Base-by-base conservation (phyloP, 1,140 invertebrate genomes). In the Onthophagus taurus region DNA sequence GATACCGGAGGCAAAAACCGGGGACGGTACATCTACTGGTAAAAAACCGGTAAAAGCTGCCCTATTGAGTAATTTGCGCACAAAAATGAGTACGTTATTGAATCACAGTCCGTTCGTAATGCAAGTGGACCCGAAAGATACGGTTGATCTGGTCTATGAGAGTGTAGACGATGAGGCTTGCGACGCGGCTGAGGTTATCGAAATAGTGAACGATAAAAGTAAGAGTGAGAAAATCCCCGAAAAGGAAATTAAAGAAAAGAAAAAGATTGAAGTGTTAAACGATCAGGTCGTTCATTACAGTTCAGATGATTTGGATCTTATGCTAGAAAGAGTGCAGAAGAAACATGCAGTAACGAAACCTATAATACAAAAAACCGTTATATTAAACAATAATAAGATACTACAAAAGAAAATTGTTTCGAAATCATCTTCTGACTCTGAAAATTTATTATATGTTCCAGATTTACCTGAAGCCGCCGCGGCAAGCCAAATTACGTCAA, bases 31-130 rank as follows among this genome's bases (percentile, higher is more conserved):
- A n/a, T 7, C 6, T 33, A 6, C 6, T 36, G 19, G 8, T 36
- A 36, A 36, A 36, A 13, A 36, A 36, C 6, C 12, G 24, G n/a
- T n/a, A 26, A 26, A 26, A 26, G 24, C 7, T 7, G 24, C 24
- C 7, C 24, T 7, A n/a, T 7, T 26, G 24, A 26, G 24, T 7
- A 26, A 26, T 26, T 26, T 26, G 24, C 24, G n/a, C 7, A 26
- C 7, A 26, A 26, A 26, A 26, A 9, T 37, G 16, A 21, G 35
- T 11, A 37, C 35, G 20, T 13, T 37, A 12, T 12, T 37, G 14
- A 37, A 37, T 23, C 35, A 37, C 24, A 37, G 19, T n/a, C 35
- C 35, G 1, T 21, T 37, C 3, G 35, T 37, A 23, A 37, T 37
- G 35, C 35, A 37, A 23, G 35, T 37, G 9, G 24, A 37, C 14